Evolutionary conservation across 2,797 vertebrate genomes (phyloP).

Genomic region (Microctenopoma lineatum): DNA sequence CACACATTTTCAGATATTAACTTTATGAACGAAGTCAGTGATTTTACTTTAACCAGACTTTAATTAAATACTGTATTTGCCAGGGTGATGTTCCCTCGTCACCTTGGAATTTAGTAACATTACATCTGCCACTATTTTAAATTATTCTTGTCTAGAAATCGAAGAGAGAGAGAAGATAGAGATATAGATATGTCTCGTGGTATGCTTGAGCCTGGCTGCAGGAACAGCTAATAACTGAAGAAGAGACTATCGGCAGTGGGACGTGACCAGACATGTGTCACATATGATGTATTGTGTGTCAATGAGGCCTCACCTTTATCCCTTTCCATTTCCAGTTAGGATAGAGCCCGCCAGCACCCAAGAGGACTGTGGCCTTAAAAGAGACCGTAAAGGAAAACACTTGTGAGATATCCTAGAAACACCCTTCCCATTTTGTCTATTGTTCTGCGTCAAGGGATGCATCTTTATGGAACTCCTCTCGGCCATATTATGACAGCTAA

Average conservation of each 20-base stretch:
- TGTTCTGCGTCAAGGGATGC: constrained; percentile 71
- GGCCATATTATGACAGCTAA: constrained; percentile 83
- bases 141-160: not conserved
- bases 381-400: constrained; percentile 54
- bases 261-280: constrained; percentile 64
- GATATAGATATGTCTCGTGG: not conserved
- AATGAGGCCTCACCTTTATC: constrained; percentile 59
- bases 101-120: constrained; percentile 5
- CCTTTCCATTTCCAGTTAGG: constrained; percentile 62
- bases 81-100: not conserved
- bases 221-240: constrained; percentile 40
- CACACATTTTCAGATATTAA: no score
- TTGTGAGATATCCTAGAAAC: constrained; percentile 74
- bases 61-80: not conserved
- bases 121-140: not conserved
- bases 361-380: constrained; percentile 63
- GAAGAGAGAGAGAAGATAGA: not conserved
- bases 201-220: constrained; percentile 11
- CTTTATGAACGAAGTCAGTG: no score
- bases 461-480: constrained; percentile 77
- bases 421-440: constrained; percentile 40
- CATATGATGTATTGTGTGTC: constrained; percentile 62
- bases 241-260: constrained; percentile 36
- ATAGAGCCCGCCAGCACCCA: constrained; percentile 55
- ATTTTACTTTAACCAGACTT: not conserved